A percentile compares a stretch with the other conserved stretches of the same genome.
Conservation (phyloP, 35 echinoderm and acorn worm genomes). For the Lytechinus variegatus region DNA sequence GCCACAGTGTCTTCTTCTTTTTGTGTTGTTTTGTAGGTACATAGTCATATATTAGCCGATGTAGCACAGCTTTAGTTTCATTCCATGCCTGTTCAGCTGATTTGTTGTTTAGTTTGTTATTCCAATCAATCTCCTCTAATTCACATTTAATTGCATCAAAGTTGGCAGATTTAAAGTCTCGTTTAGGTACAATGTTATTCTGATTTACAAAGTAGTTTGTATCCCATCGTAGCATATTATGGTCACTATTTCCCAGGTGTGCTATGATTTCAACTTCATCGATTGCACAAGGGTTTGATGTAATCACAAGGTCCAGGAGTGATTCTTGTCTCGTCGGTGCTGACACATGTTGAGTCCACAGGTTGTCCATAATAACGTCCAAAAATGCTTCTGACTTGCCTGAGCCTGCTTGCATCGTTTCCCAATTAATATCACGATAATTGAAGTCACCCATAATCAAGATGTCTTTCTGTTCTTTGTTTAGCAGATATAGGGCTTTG, state of each 20-base stretch:
- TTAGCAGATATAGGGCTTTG: too few relatives aligned
- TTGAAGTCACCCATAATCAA: too few relatives aligned
- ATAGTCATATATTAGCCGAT: not conserved
- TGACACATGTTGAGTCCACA: too few relatives aligned
- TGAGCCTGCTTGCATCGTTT: too few relatives aligned
- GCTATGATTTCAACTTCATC: constrained; percentile 51
- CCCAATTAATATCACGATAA: too few relatives aligned
- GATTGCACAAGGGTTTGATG: constrained; percentile 53
- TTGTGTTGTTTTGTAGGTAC: constrained; percentile 29
- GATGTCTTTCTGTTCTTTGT: too few relatives aligned
- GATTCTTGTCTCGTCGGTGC: too few relatives aligned
- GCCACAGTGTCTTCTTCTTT: constrained; percentile 49
- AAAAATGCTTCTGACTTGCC: too few relatives aligned
- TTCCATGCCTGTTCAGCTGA: constrained; percentile 20
- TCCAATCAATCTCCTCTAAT: constrained; percentile 8
- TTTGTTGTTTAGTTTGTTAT: not conserved
- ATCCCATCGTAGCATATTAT: constrained; percentile 20
- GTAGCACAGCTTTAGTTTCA: not conserved
- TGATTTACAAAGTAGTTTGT: not conserved
- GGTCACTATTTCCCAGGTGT: constrained; percentile 45
- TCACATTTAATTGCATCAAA: constrained; percentile 50
- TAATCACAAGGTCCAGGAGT: too few relatives aligned
- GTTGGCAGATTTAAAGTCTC: constrained; percentile 46
- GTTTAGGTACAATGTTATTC: not conserved
- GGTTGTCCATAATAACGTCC: too few relatives aligned